Evolutionary conservation across 1,140 invertebrate species (phyloP).

Genomic region (Sinella curviseta): DNA sequence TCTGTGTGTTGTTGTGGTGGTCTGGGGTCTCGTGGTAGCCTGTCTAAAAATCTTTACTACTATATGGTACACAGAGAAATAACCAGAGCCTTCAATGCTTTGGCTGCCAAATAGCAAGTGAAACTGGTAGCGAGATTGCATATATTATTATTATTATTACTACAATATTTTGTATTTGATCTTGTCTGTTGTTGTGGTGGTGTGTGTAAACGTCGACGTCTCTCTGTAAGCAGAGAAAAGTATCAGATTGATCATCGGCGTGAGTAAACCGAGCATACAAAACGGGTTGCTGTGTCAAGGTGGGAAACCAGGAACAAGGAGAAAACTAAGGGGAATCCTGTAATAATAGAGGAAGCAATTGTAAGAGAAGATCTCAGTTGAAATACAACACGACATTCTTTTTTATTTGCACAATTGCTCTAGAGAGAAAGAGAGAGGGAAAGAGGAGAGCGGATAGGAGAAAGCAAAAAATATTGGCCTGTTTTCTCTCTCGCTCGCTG

Average conservation of each 20-base stretch:
- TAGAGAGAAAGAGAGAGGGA: not conserved
- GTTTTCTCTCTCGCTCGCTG: not conserved
- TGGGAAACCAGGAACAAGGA: not conserved
- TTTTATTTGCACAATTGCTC: not conserved
- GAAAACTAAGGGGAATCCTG: not conserved
- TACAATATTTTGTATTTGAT: not conserved
- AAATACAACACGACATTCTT: not conserved
- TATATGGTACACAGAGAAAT: no score
- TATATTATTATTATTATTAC: no score
- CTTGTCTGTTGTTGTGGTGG: not conserved
- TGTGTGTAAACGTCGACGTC: not conserved
- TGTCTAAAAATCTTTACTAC: no score
- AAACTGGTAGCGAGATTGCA: no score
- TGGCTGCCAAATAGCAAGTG: no score
- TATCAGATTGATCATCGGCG: no score
- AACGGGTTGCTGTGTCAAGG: constrained; percentile 12
- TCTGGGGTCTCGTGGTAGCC: not conserved
- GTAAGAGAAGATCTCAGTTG: not conserved
- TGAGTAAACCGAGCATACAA: no score
- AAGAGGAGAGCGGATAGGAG: not conserved
- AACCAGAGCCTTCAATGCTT: no score
- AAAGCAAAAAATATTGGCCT: not conserved
- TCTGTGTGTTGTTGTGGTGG: not conserved
- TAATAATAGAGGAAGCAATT: not conserved
- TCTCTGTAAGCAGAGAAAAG: no score